Conservation (phyloP, 2,113 vertebrate genomes). For the Crotalus horridus region DNA sequence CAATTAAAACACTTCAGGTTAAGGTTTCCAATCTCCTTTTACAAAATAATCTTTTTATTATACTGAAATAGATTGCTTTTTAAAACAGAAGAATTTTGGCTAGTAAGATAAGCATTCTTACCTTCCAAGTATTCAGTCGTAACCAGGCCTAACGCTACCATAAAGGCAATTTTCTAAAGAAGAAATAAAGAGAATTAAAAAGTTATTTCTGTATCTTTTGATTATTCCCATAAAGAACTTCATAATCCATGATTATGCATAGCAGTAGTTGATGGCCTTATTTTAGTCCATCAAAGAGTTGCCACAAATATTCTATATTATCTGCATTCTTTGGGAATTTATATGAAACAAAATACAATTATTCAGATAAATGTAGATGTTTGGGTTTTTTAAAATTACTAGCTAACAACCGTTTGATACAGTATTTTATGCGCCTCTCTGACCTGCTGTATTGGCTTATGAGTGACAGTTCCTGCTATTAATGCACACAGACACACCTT, state of each 20-base stretch:
- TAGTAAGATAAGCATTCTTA: constrained; percentile 62
- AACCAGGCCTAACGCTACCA: constrained; percentile 94
- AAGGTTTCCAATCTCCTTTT: background rate
- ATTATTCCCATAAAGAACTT: background rate
- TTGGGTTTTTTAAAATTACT: too few species aligned
- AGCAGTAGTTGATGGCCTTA: background rate
- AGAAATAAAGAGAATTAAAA: constrained; percentile 18
- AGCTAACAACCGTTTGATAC: too few species aligned
- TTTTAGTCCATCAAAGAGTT: background rate
- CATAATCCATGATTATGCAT: background rate
- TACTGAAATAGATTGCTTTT: background rate
- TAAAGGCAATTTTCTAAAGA: constrained; percentile 95
- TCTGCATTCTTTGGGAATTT: background rate
- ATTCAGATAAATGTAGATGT: background rate
- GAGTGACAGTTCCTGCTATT: too few species aligned
- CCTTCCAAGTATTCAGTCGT: constrained; percentile 96
- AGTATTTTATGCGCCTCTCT: too few species aligned
- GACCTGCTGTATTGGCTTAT: too few species aligned
- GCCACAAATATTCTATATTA: background rate
- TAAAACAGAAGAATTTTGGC: background rate
- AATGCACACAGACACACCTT: too few species aligned
- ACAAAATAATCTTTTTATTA: background rate
- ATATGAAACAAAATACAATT: background rate
- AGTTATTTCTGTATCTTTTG: constrained; percentile 19
- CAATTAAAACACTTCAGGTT: background rate